These are phyloP conservation scores for Tuberolachnus salignus DNA, from an alignment of 2,888 invertebrate genomes.

Conservation along the genomic window DNA sequence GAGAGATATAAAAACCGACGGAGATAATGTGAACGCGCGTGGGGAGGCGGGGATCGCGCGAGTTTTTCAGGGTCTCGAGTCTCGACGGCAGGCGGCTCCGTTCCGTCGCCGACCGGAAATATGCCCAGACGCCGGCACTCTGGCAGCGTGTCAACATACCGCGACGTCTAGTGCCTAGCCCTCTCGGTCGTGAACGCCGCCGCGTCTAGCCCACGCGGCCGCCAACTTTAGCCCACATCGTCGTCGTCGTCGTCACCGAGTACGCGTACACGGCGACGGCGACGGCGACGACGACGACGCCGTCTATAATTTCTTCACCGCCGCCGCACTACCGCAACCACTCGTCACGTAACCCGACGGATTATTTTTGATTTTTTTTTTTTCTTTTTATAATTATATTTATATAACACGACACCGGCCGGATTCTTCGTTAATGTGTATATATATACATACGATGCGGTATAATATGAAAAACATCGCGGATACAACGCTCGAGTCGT, in stretches of 20 bases:
- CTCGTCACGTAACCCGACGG: slow-evolving; percentile 28
- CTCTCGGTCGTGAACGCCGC: slow-evolving; percentile 31
- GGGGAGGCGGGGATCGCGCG: neutral
- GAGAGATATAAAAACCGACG: neutral
- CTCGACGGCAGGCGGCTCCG: slow-evolving; percentile 12
- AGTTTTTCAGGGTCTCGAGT: slow-evolving; percentile 37
- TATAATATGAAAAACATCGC: neutral
- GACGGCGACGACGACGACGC: neutral
- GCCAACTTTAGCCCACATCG: slow-evolving; percentile 56
- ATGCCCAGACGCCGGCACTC: slow-evolving; percentile 56
- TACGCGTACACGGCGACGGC: neutral
- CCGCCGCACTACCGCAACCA: slow-evolving; percentile 29
- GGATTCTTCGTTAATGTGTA: neutral
- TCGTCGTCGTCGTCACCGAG: neutral
- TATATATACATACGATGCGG: neutral
- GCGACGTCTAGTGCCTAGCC: slow-evolving; percentile 55
- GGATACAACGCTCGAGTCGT: neutral
- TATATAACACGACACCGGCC: too few species aligned
- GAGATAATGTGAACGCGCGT: too few species aligned
- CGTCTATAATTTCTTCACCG: neutral
- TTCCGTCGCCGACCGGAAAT: slow-evolving; percentile 48
- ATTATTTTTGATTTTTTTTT: neutral
- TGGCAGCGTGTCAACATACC: slow-evolving; percentile 56
- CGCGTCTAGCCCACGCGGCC: slow-evolving; percentile 54
- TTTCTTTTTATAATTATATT: too few species aligned